phyloP scores from a whole-genome alignment of 2,113 vertebrate genomes.

The Apus apus region DNA sequence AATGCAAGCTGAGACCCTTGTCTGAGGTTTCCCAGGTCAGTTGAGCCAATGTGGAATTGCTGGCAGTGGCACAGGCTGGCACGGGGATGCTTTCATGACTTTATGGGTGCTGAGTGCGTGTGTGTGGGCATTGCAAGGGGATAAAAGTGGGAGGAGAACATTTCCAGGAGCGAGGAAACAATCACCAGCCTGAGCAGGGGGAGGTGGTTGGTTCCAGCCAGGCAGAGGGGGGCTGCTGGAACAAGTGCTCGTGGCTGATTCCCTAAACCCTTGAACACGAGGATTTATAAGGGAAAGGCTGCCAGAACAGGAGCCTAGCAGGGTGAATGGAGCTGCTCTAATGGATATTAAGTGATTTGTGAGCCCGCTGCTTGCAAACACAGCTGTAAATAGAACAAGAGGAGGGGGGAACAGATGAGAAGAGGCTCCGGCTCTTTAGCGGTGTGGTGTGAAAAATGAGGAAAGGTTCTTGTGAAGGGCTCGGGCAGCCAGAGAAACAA shows the following conservation, averaged over 20 bases:
- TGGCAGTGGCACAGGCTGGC: background rate
- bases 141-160: background rate
- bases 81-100: accelerated
- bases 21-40: no score
- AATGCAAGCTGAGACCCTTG: accelerated
- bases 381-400: slow-evolving; percentile 66
- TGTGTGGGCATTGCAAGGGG: no score
- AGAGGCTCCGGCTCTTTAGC: slow-evolving; percentile 42
- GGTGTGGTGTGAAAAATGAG: slow-evolving; percentile 52
- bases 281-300: slow-evolving; percentile 10
- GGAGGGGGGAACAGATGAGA: slow-evolving; percentile 30
- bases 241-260: background rate
- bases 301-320: slow-evolving; percentile 29
- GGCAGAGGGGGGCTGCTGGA: background rate
- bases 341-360: slow-evolving; percentile 75
- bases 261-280: background rate
- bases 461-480: slow-evolving; percentile 21
- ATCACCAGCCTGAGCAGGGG: background rate
- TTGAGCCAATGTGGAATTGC: background rate
- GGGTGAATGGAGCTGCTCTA: slow-evolving; percentile 53
- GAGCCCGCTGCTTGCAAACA: slow-evolving; percentile 67
- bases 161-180: background rate
- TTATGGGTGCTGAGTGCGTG: accelerated
- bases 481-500: slow-evolving; percentile 50
- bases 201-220: accelerated